Percentiles rank a stretch among this genome's conserved stretches.
Conservation (phyloP, 2,113 vertebrate genomes). For the Probosciger aterrimus region DNA sequence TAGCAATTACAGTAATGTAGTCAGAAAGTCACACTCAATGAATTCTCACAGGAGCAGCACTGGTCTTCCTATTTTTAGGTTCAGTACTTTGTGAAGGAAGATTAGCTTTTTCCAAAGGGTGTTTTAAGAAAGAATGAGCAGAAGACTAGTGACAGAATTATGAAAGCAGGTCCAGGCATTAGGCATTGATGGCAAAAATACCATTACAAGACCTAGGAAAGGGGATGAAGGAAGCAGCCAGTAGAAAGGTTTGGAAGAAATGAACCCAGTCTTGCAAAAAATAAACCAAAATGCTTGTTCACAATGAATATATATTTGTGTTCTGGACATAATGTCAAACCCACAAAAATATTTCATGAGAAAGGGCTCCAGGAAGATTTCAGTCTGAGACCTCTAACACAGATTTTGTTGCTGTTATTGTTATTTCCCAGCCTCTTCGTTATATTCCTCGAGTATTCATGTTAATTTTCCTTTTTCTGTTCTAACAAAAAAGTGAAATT, state of each 20-base stretch:
- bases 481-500: background rate
- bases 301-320: background rate
- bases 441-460: background rate
- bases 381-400: background rate
- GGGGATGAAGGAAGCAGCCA: background rate
- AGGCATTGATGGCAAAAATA: background rate
- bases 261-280: background rate
- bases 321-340: background rate
- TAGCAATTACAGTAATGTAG: background rate
- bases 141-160: background rate
- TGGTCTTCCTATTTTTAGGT: conserved; percentile 1
- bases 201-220: background rate
- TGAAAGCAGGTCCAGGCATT: background rate
- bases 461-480: background rate
- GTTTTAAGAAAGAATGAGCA: conserved; percentile 1
- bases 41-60: background rate
- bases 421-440: background rate
- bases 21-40: background rate
- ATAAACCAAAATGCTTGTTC: background rate
- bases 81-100: background rate
- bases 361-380: background rate
- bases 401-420: background rate
- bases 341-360: background rate
- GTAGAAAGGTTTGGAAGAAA: background rate
- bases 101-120: background rate